Evolutionary conservation across 1,140 invertebrate genomes (phyloP).

Genomic region (Apis mellifera): DNA sequence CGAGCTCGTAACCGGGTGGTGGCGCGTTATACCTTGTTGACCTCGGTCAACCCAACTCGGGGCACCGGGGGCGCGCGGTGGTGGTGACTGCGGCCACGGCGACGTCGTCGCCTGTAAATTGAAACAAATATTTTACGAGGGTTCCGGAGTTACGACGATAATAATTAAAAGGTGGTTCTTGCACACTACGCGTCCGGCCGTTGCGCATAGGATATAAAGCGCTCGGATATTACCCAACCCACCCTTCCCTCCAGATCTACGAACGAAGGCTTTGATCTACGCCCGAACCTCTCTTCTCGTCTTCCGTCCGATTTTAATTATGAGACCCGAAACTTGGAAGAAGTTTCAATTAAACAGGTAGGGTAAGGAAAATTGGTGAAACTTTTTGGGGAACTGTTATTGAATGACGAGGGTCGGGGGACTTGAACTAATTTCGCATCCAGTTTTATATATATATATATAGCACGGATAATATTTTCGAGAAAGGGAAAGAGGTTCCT

Average conservation of each 20-base stretch:
- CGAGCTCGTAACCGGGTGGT: constrained; percentile 32
- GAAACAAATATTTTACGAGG: constrained; percentile 77
- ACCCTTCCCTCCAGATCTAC: constrained; percentile 36
- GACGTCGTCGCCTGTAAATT: constrained; percentile 64
- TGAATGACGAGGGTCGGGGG: background rate
- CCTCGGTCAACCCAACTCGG: constrained; percentile 43
- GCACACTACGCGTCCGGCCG: constrained; percentile 40
- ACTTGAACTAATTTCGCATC: background rate
- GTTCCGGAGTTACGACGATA: constrained; percentile 65
- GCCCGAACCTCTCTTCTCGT: constrained; percentile 34
- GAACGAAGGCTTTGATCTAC: constrained; percentile 57
- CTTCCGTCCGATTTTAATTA: constrained; percentile 58
- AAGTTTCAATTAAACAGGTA: constrained; percentile 54
- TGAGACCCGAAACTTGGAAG: constrained; percentile 51
- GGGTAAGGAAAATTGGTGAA: constrained; percentile 19
- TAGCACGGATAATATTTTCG: background rate
- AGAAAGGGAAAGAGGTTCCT: background rate
- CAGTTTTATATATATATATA: background rate
- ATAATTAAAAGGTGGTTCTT: constrained; percentile 72
- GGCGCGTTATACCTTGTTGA: constrained; percentile 47
- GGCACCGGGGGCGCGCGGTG: constrained; percentile 16
- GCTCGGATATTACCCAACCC: constrained; percentile 57
- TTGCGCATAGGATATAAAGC: constrained; percentile 54
- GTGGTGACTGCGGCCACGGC: constrained; percentile 29
- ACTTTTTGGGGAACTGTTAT: constrained; percentile 33